Evolutionary conservation across 1,140 invertebrate species (phyloP), one percentile per base, ranked within the genome.

Genomic region (Drosophila virilis): DNA sequence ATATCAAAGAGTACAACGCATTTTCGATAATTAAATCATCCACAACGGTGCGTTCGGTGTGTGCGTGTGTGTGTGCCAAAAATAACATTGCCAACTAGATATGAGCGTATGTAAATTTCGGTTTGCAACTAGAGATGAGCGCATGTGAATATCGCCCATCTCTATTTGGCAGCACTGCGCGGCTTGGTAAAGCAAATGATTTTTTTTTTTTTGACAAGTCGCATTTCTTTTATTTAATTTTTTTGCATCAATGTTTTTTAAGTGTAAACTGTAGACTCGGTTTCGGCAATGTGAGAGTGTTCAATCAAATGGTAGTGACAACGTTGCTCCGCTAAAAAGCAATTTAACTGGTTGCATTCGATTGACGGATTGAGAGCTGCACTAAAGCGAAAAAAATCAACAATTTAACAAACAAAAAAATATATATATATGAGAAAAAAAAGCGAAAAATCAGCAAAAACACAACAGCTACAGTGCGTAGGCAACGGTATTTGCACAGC

Each of bases 151-250:
- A 61, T 48, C 65, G 71, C 66, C 28, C 71, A 74, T 74, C 71
- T 69, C 71, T 70, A 74, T 64, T 65, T 65, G 60, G 60, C 68
- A 75, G 54, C 60, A 71, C 50, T 46, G 66, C 72, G 58, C 67
- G 72, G 67, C 67, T 70, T 74, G 58, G 58, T 50, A 58, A 70
- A 46, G 60, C 68, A 65, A 71, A 58, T 70, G 58, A 75, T 52
- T 71, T 71, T 17, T 17, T 71, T 17, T 17, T 55, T 71, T 74
- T 64, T 68, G 57, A 69, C 71, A 74, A 62, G 50, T 70, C 65
- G 55, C 35, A 74, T 72, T 66, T 51, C 15, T 40, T 37, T 37
- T 37, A 35, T 54, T 67, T 45, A 28, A 37, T 28, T 73, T 9
- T 52, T 37, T 45, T 68, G 40, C 38, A 15, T 51, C 13, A 43